These are phyloP conservation scores for Labia minor DNA, from an alignment of 2,888 invertebrate genomes.

Conservation along the genomic window DNA sequence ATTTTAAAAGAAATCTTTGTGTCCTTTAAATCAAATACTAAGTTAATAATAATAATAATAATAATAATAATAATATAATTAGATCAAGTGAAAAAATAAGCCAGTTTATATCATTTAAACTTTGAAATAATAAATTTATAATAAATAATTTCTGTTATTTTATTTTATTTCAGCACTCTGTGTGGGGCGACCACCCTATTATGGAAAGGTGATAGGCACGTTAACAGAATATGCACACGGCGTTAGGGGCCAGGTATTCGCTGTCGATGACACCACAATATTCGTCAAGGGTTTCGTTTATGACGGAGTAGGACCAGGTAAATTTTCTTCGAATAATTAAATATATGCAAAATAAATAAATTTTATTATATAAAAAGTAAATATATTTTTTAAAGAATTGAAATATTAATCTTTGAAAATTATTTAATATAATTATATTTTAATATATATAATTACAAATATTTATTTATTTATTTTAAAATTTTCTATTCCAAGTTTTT, in stretches of 20 bases:
- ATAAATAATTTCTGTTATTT: too few relatives aligned
- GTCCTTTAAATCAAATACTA: too few relatives aligned
- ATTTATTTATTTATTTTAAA: neutral
- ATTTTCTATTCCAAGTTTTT: too few relatives aligned
- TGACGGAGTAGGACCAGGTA: slow-evolving; percentile 68
- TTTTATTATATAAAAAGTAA: neutral
- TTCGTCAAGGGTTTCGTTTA: slow-evolving; percentile 80
- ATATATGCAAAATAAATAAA: neutral
- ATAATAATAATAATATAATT: too few relatives aligned
- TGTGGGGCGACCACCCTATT: slow-evolving; percentile 52
- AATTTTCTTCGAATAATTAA: slow-evolving; percentile 17
- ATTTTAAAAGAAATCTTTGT: too few relatives aligned
- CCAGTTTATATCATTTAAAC: too few relatives aligned
- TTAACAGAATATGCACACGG: slow-evolving; percentile 66
- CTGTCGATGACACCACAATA: slow-evolving; percentile 78
- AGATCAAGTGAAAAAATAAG: too few relatives aligned
- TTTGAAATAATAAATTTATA: too few relatives aligned
- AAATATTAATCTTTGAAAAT: neutral
- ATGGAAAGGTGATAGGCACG: slow-evolving; percentile 63
- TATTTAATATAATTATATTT: neutral
- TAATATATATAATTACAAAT: neutral
- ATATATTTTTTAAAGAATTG: neutral
- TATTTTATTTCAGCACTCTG: slow-evolving; percentile 24
- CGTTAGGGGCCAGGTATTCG: slow-evolving; percentile 71
- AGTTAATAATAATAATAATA: too few relatives aligned